Conservation (phyloP, 2,888 invertebrate species). For the Lumbricus terrestris region DNA sequence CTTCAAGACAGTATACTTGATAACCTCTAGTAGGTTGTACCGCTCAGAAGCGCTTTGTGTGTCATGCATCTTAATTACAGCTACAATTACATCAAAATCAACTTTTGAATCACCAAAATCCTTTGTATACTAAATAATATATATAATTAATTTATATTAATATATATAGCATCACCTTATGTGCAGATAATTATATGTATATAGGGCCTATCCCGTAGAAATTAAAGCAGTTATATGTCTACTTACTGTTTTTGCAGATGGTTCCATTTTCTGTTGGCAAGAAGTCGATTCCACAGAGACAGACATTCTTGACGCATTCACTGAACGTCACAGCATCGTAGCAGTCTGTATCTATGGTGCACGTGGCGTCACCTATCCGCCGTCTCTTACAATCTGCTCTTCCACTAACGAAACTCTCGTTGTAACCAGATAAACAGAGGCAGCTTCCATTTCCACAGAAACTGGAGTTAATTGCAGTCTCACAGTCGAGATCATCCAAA, state of each 20-base stretch:
- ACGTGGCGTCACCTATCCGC: slow-evolving; percentile 16
- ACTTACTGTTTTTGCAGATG: slow-evolving; percentile 3
- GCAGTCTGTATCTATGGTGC: slow-evolving; percentile 20
- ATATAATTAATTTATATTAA: too few species aligned
- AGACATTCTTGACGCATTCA: not conserved
- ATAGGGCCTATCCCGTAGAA: not conserved
- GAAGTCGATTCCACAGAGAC: slow-evolving; percentile 11
- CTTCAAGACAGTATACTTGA: too few species aligned
- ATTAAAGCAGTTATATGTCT: too few species aligned
- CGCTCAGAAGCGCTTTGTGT: too few species aligned
- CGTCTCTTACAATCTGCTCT: not conserved
- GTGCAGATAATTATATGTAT: too few species aligned
- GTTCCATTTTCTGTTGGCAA: not conserved
- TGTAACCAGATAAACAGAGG: slow-evolving; percentile 27
- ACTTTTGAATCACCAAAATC: not conserved
- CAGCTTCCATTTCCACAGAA: slow-evolving; percentile 28
- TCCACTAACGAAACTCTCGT: not conserved
- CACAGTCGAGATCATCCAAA: slow-evolving; percentile 20
- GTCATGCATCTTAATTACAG: too few species aligned
- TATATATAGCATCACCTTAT: too few species aligned
- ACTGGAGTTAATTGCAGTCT: slow-evolving; percentile 26
- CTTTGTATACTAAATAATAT: not conserved
- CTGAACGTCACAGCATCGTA: slow-evolving; percentile 16
- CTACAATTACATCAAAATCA: too few species aligned
- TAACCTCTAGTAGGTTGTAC: too few species aligned